Percentiles rank a stretch among this genome's conserved stretches.
These are phyloP conservation scores for Hybos culiciformis DNA, from an alignment of 2,888 invertebrate genomes.

Conservation along the genomic window DNA sequence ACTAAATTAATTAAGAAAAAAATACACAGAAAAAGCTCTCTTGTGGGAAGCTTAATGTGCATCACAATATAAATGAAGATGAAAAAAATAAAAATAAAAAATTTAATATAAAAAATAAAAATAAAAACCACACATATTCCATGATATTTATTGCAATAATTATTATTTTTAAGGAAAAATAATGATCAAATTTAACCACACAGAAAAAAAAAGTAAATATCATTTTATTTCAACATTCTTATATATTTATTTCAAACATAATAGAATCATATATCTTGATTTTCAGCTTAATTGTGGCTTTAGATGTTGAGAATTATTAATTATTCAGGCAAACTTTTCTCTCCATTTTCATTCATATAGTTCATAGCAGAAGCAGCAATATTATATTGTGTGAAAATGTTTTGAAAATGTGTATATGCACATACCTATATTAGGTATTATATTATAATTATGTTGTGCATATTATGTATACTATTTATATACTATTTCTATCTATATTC, in stretches of 20 bases:
- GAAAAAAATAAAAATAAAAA: not conserved
- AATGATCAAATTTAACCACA: slow-evolving; percentile 11
- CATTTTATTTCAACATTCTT: slow-evolving; percentile 15
- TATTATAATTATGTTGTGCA: not conserved
- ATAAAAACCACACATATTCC: not conserved
- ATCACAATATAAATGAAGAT: too few relatives aligned
- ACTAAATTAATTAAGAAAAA: too few relatives aligned
- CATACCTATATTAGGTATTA: not conserved
- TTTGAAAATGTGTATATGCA: not conserved
- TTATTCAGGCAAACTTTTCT: slow-evolving; percentile 17
- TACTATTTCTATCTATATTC: not conserved
- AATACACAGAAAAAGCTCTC: too few relatives aligned
- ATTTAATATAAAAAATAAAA: not conserved
- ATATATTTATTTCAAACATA: slow-evolving; percentile 17
- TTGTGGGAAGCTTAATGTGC: too few relatives aligned
- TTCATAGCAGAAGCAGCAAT: too few relatives aligned
- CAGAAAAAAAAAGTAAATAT: slow-evolving; percentile 10
- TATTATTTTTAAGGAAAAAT: slow-evolving; percentile 10
- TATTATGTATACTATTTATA: not conserved
- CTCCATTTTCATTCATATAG: too few relatives aligned
- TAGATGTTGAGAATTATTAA: slow-evolving; percentile 19
- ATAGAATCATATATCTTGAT: slow-evolving; percentile 19
- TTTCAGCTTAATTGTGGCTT: slow-evolving; percentile 18
- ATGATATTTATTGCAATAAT: not conserved
- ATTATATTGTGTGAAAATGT: not conserved